Conservation (phyloP, 2,113 vertebrate genomes). For the Jacana jacana region DNA sequence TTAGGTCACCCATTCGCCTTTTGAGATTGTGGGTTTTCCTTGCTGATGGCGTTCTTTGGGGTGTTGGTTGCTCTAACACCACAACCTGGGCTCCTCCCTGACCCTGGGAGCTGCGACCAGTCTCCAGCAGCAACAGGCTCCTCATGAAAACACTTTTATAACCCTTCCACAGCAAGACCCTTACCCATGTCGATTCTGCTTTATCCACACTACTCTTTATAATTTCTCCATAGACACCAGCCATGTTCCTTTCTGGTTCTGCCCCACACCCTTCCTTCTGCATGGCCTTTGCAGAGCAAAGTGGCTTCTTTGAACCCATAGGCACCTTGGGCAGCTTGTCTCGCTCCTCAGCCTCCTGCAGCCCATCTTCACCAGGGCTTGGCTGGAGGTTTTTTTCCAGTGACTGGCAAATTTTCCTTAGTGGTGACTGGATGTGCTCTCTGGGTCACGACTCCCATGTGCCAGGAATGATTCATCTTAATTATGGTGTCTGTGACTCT, state of each 20-base stretch:
- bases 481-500: rapidly evolving
- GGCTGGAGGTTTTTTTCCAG: neutral
- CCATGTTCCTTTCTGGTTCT: neutral
- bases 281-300: neutral
- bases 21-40: neutral
- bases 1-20: neutral
- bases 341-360: neutral
- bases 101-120: neutral
- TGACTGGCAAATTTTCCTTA: neutral
- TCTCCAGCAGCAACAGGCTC: neutral
- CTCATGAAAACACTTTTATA: neutral
- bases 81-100: neutral
- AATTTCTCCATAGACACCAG: neutral
- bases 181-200: neutral
- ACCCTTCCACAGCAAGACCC: no score
- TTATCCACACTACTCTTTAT: neutral
- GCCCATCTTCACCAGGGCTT: neutral
- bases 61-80: neutral
- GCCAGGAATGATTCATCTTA: neutral
- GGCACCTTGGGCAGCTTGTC: neutral
- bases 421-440: no score
- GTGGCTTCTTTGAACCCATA: rapidly evolving
- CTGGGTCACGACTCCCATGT: neutral
- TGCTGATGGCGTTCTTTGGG: neutral
- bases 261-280: neutral